These are phyloP conservation scores for Atractosteus spatula DNA, from an alignment of 2,113 vertebrate genomes.

Conservation along the genomic window DNA sequence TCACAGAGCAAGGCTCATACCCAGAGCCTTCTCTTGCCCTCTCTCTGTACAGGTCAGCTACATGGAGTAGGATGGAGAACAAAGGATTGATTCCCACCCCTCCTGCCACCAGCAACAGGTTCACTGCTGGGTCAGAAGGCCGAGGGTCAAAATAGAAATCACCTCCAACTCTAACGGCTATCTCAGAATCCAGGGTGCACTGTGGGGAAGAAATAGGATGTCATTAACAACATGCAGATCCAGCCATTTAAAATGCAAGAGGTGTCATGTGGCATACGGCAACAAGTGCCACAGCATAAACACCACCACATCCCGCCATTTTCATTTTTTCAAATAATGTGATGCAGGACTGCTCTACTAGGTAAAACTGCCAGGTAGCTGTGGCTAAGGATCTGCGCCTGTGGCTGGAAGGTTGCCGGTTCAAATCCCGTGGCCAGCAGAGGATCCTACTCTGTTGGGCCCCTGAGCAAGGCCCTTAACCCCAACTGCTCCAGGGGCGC, in stretches of 20 bases:
- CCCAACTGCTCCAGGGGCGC: too few species aligned
- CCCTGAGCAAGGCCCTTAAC: too few species aligned
- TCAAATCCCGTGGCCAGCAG: too few species aligned
- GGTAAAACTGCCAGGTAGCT: too few species aligned
- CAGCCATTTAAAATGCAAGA: background rate
- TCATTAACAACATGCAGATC: background rate
- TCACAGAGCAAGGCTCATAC: slow-evolving; percentile 65
- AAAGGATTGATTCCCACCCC: slow-evolving; percentile 94
- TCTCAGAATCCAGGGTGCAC: slow-evolving; percentile 78
- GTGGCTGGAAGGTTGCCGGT: too few species aligned
- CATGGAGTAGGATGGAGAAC: slow-evolving; percentile 87
- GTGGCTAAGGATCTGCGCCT: too few species aligned
- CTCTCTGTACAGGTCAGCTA: slow-evolving; percentile 70
- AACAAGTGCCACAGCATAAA: too few species aligned
- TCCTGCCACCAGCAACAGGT: slow-evolving; percentile 86
- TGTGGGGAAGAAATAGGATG: slow-evolving; percentile 39
- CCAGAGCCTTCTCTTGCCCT: slow-evolving; percentile 39
- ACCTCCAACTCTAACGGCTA: slow-evolving; percentile 84
- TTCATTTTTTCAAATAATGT: too few species aligned
- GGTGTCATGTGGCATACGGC: background rate
- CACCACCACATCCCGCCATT: too few species aligned
- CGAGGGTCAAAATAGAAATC: slow-evolving; percentile 91
- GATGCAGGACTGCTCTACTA: too few species aligned
- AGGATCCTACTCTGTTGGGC: too few species aligned
- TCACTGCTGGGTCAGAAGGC: slow-evolving; percentile 69